These are phyloP conservation scores for Dendrophyllia cribrosa DNA, from an alignment of 64 coral and sea anemone species.

Conservation along the genomic window DNA sequence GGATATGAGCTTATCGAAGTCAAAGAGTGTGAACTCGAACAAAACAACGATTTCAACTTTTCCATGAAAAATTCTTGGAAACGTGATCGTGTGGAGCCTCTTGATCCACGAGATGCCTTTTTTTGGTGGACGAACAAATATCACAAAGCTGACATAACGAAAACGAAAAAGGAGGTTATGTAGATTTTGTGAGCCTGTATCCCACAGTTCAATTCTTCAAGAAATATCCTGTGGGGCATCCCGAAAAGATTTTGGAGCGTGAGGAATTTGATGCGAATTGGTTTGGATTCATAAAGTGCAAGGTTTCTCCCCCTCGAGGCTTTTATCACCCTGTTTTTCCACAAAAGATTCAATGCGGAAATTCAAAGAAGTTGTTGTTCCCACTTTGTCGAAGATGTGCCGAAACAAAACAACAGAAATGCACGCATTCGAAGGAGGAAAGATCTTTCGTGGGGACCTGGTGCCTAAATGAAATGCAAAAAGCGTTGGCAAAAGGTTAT, in stretches of 20 bases:
- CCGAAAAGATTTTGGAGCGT: not conserved
- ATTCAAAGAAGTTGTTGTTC: not conserved
- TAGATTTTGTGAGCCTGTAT: too few relatives aligned
- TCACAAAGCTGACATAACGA: not conserved
- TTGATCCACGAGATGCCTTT: not conserved
- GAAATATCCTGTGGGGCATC: not conserved
- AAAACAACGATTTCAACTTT: too few relatives aligned
- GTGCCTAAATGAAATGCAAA: not conserved
- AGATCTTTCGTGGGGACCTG: not conserved
- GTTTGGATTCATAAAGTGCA: constrained; percentile 24
- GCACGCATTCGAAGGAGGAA: not conserved
- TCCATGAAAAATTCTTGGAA: too few relatives aligned
- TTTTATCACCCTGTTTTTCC: not conserved
- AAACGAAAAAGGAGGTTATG: not conserved
- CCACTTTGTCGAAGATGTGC: not conserved
- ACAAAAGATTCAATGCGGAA: not conserved
- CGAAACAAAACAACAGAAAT: not conserved
- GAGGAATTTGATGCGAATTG: not conserved
- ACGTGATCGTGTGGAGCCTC: not conserved
- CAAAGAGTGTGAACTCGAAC: too few relatives aligned
- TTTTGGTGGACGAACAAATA: too few relatives aligned
- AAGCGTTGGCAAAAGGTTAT: constrained; percentile 7
- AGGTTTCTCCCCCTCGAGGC: not conserved
- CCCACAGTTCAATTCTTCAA: too few relatives aligned
- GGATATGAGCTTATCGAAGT: too few relatives aligned